phyloP scores from a whole-genome alignment of 2,113 vertebrate genomes.

The Zingel zingel region DNA sequence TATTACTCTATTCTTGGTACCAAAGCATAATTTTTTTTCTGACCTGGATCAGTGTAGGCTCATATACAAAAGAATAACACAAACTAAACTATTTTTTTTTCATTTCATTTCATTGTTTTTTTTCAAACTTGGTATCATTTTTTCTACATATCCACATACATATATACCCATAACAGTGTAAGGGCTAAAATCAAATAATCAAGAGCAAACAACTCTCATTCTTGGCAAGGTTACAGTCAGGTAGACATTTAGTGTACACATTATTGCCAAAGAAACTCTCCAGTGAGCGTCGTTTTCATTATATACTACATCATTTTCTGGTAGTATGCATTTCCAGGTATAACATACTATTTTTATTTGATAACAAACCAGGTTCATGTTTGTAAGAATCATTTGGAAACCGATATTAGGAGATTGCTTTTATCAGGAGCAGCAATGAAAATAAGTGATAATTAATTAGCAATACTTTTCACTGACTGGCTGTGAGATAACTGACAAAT shows the following conservation, averaged over 20 bases:
- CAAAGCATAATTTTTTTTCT: not conserved
- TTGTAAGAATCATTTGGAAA: constrained; percentile 24
- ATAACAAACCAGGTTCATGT: constrained; percentile 14
- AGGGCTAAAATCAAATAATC: constrained; percentile 4
- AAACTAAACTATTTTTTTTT: not conserved
- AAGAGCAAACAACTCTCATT: not conserved
- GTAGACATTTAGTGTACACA: constrained; percentile 5
- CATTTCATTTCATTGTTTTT: not conserved
- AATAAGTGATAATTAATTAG: constrained; percentile 53
- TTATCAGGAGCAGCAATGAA: constrained; percentile 26
- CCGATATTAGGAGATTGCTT: constrained; percentile 18
- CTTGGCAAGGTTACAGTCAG: constrained; percentile 6
- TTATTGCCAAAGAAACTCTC: constrained; percentile 7
- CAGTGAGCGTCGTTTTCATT: not conserved
- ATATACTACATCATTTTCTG: not conserved
- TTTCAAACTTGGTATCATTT: not conserved
- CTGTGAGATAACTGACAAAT: constrained; percentile 45
- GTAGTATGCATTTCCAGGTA: not conserved
- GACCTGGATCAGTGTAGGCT: not conserved
- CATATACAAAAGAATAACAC: not conserved
- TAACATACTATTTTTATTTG: constrained; percentile 14
- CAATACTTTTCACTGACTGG: constrained; percentile 41
- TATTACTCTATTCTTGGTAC: not conserved
- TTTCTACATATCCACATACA: not conserved
- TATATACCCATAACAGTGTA: not conserved